Base-by-base conservation (phyloP, 1,140 invertebrate genomes). In the Caenorhabditis tropicalis region DNA sequence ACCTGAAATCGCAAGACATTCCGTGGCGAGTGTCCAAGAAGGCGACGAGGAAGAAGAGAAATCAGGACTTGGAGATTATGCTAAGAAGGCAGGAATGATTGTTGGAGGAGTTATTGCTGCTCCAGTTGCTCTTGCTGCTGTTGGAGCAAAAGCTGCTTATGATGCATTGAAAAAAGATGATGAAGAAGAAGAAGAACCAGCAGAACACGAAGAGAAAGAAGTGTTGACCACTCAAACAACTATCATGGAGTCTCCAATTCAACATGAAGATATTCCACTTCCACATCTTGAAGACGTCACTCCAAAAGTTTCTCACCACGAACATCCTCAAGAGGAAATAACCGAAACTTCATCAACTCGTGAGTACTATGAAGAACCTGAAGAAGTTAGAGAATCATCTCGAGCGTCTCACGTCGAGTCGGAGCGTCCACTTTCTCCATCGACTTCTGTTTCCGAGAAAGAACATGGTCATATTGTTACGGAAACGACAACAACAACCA, bases 101-200 rank as follows among this genome's bases (percentile, higher is more conserved):
- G 82, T 46, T 43, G 82, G 82, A 56, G 65, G 65, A 53, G 53
- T 84, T 29, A 56, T 84, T 27, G 70, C 53, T 9, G 82, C 82
- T 29, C 82, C 82, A 31, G 82, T 80, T 58, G 82, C 82, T n/a
- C 82, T 84, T 16, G 74, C 74, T 39, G 82, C 82, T 79, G 82
- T 56, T 24, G 82, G 82, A 56, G 82, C 82, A 7, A 46, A 43
- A 6, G 70, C 82, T 58, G 82, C 82, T 36, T 84, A 84, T 27
- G 82, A 84, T 39, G 39, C 53, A 21, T 33, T 84, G 24, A 79
- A 58, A 19, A 79, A 36, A 16, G 53, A 79, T 46, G 31, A 49
- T 43, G 70, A 53, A 24, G 70, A 79, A 10, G 56, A 82, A 0
- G 56, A 60, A 29, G 15, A 80, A 48, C 80, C 27, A 43, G 49